Percentiles rank a stretch among this genome's conserved stretches.
Evolutionary conservation across 2,888 invertebrate species (phyloP).

Genomic region (Amphipyra berbera): DNA sequence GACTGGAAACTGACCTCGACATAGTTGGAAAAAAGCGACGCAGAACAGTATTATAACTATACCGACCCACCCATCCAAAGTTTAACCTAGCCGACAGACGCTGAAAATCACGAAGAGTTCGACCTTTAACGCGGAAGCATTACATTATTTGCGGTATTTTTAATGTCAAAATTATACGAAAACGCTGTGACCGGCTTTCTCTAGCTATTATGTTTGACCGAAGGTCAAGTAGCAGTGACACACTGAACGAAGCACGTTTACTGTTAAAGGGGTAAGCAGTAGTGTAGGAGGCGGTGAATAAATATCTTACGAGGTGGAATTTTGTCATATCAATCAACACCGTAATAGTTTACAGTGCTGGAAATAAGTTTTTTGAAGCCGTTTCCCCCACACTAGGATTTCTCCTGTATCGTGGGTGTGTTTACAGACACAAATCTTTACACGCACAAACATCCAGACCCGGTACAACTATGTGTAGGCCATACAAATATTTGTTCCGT

Average conservation of each 20-base stretch:
- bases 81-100: background rate
- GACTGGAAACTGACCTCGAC: too few relatives aligned
- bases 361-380: too few relatives aligned
- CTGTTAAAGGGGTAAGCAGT: background rate
- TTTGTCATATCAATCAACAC: too few relatives aligned
- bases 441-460: too few relatives aligned
- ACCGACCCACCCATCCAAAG: background rate
- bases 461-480: too few relatives aligned
- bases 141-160: conserved; percentile 39
- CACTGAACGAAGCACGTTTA: background rate
- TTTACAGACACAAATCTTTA: too few relatives aligned
- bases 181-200: conserved; percentile 53
- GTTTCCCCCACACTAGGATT: too few relatives aligned
- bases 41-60: too few relatives aligned
- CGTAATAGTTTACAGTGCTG: too few relatives aligned
- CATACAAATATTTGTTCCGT: too few relatives aligned
- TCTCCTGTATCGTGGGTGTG: too few relatives aligned
- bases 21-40: too few relatives aligned
- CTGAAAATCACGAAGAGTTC: conserved; percentile 9
- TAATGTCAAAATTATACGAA: conserved; percentile 33
- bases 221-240: conserved; percentile 34
- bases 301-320: background rate
- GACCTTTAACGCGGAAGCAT: conserved; percentile 30
- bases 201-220: conserved; percentile 27
- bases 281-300: background rate